phyloP scores from a whole-genome alignment of 2,113 vertebrate genomes.

The Pampusana beccarii region DNA sequence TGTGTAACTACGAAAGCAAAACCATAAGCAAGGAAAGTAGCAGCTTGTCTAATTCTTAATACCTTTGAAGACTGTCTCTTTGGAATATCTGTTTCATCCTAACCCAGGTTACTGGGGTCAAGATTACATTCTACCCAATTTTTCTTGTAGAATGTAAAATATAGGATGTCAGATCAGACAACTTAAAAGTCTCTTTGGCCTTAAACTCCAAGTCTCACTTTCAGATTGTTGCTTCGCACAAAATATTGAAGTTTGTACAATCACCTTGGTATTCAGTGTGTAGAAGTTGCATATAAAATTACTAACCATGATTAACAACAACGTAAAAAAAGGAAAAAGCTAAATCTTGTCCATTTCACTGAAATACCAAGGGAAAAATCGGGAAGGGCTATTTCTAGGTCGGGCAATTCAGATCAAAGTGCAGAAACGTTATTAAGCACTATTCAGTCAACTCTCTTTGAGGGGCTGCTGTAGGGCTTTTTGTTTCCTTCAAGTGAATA shows the following conservation, averaged over 20 bases:
- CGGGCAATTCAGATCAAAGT: not conserved
- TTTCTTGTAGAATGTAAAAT: not conserved
- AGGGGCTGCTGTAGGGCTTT: not conserved
- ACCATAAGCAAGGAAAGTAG: not conserved
- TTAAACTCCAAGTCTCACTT: not conserved
- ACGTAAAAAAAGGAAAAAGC: too few species aligned
- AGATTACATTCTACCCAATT: not conserved
- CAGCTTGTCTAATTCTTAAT: not conserved
- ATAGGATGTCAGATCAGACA: not conserved
- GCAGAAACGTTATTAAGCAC: not conserved
- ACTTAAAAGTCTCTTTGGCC: not conserved
- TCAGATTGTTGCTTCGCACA: not conserved
- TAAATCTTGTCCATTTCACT: not conserved
- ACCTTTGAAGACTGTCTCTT: not conserved
- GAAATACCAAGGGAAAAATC: not conserved
- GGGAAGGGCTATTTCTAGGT: not conserved
- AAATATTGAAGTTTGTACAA: not conserved
- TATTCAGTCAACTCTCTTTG: not conserved
- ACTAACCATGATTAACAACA: not conserved
- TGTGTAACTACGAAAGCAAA: not conserved
- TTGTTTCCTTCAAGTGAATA: not conserved
- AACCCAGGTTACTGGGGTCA: not conserved
- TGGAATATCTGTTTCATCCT: not conserved
- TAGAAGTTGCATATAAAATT: not conserved
- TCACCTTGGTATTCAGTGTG: not conserved